These are phyloP conservation scores for Pelagia noctiluca DNA, from an alignment of 30 jellyfish, hydroid and myxozoan genomes.

Conservation along the genomic window DNA sequence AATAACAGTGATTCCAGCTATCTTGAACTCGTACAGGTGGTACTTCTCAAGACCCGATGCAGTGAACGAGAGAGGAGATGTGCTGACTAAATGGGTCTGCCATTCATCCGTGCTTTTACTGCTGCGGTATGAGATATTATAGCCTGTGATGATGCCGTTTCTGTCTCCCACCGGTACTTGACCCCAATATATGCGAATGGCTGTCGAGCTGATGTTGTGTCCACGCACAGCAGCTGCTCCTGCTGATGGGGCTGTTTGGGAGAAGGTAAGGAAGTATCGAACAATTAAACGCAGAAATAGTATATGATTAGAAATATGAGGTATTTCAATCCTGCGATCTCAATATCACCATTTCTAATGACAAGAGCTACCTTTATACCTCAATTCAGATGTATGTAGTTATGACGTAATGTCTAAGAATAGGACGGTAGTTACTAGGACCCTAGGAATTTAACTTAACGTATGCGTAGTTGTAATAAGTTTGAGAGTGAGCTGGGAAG, in stretches of 20 bases:
- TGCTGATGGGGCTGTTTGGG: slow-evolving; percentile 50
- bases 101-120: neutral
- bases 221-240: slow-evolving; percentile 28
- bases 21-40: slow-evolving; percentile 34
- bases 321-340: no score
- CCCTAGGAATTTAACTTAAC: no score
- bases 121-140: slow-evolving; percentile 17
- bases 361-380: no score
- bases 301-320: no score
- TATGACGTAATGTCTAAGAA: no score
- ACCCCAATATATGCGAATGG: slow-evolving; percentile 42
- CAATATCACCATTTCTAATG: no score
- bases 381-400: no score
- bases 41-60: slow-evolving; percentile 30
- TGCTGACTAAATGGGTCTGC: slow-evolving; percentile 5
- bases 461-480: no score
- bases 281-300: no score
- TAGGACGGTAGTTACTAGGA: no score
- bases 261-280: no score
- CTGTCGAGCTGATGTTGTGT: slow-evolving; percentile 38
- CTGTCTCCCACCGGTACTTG: slow-evolving; percentile 42
- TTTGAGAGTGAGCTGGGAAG: no score
- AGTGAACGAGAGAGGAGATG: neutral
- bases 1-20: slow-evolving; percentile 35
- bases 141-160: slow-evolving; percentile 37